Evolutionary conservation across 2,113 vertebrate genomes (phyloP).

Genomic region (Struthio camelus): DNA sequence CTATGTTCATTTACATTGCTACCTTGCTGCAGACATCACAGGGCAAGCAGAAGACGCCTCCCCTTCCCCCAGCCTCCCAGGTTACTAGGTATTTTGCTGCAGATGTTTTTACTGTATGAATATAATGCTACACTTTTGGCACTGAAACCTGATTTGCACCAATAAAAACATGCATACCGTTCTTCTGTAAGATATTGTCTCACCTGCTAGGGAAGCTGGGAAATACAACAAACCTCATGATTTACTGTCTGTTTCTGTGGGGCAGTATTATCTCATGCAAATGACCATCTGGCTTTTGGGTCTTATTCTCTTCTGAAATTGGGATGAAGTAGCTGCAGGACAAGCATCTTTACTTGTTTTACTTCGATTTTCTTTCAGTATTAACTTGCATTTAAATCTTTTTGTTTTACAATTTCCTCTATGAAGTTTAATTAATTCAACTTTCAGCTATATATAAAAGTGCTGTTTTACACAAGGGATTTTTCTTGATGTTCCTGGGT

Average conservation of each 20-base stretch:
- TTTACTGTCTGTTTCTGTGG: not conserved
- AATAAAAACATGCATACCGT: not conserved
- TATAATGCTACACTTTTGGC: not conserved
- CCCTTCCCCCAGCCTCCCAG: not conserved
- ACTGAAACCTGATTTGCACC: not conserved
- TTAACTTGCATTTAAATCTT: not conserved
- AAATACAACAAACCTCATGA: not conserved
- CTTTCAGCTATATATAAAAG: not conserved
- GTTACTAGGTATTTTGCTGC: not conserved
- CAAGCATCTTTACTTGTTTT: not conserved
- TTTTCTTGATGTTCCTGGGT: not conserved
- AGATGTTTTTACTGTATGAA: not conserved
- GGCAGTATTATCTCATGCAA: not conserved
- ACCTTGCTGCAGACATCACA: not conserved
- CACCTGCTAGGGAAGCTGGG: not conserved
- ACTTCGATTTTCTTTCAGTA: not conserved
- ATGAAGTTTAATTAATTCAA: not conserved
- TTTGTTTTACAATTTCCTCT: not conserved
- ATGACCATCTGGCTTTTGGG: not conserved
- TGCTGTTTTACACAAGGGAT: not conserved
- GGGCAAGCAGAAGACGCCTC: not conserved
- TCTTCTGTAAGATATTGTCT: not conserved
- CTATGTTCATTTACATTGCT: not conserved
- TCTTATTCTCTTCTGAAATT: not conserved
- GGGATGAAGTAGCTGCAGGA: not conserved